Evolutionary conservation across 2,888 invertebrate species (phyloP).

Genomic region (Ophioninae sp.): DNA sequence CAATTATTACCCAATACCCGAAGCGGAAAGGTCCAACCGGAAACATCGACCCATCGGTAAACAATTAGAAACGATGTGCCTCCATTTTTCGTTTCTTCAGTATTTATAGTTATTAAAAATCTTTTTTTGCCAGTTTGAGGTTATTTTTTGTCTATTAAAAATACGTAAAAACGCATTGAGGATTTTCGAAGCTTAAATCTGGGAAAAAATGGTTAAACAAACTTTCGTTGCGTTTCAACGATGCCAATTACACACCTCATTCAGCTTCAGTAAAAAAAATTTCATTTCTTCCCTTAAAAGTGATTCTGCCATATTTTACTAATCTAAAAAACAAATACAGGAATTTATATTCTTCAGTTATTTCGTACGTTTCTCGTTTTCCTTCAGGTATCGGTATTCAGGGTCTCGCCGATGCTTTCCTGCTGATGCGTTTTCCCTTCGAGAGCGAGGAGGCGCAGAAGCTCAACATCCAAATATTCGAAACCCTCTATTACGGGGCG

Average conservation of each 20-base stretch:
- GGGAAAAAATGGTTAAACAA: no score
- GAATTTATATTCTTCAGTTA: neutral
- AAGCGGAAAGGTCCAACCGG: conserved; percentile 93
- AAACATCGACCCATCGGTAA: conserved; percentile 91
- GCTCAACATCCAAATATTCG: conserved; percentile 97
- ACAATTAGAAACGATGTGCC: neutral
- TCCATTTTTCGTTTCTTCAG: no score
- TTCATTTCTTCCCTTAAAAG: no score
- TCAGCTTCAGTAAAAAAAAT: no score
- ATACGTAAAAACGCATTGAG: no score
- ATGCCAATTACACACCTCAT: no score
- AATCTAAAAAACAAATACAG: no score
- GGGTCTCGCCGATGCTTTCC: conserved; percentile 98
- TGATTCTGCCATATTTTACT: no score
- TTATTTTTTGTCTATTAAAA: no score
- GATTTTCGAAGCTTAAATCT: no score
- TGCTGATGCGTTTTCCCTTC: conserved; percentile 95
- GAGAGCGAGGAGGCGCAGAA: conserved; percentile 93
- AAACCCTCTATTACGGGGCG: conserved; percentile 98
- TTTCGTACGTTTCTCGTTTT: neutral
- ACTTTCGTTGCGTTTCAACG: no score
- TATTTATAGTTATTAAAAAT: neutral
- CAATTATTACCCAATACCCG: conserved; percentile 96
- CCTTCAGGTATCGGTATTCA: conserved; percentile 93
- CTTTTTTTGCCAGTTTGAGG: conserved; percentile 1